Conservation (phyloP, 2,113 vertebrate species). For the Menidia beryllina region DNA sequence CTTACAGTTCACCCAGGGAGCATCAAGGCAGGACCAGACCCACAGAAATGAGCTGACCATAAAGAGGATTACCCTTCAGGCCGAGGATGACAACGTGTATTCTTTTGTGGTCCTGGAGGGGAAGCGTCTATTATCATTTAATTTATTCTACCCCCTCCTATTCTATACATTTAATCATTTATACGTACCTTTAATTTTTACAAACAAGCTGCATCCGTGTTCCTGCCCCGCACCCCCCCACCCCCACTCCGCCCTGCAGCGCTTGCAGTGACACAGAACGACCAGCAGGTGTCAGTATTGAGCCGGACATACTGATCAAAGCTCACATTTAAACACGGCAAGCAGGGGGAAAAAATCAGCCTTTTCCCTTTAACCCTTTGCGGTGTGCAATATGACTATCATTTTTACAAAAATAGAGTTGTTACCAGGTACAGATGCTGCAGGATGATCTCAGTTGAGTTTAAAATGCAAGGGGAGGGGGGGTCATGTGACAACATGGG, state of each 20-base stretch:
- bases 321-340: constrained; percentile 19
- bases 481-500: neutral
- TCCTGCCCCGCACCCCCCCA: neutral
- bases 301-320: constrained; percentile 21
- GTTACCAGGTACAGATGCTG: neutral
- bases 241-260: neutral
- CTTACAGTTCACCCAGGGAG: neutral
- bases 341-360: constrained; percentile 17
- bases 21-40: constrained; percentile 27
- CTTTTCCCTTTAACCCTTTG: constrained; percentile 49
- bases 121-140: neutral
- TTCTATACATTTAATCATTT: neutral
- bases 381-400: neutral
- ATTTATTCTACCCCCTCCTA: neutral
- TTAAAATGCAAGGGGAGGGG: too few species aligned
- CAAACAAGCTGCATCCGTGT: fast-evolving
- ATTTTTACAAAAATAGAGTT: neutral
- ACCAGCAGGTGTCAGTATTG: constrained; percentile 59
- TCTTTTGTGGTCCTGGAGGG: neutral
- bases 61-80: constrained; percentile 33
- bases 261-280: constrained; percentile 2
- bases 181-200: neutral
- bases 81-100: neutral
- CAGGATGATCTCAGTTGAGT: neutral
- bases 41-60: constrained; percentile 9